Base-by-base conservation (phyloP, 2,113 vertebrate species). In the Platysternon megacephalum region DNA sequence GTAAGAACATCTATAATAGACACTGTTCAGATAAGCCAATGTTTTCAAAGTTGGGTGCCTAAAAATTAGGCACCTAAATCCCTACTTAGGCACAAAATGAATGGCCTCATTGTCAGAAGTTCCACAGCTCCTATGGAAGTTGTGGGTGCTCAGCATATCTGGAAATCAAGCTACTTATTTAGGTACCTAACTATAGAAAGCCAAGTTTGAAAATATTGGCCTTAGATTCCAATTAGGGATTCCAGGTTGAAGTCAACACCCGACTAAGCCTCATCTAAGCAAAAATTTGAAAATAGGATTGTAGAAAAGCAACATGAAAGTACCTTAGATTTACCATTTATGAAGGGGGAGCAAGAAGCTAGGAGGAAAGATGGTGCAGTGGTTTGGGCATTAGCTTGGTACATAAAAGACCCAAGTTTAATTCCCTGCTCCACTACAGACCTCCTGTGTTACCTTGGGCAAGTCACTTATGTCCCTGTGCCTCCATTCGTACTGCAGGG, bases 331-430 rank as follows among this genome's bases (percentile, higher is more conserved):
- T 28, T 82, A 42, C 44, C 44, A 32, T 2, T 4, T 14, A 19
- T 68, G 65, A 68, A 68, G 65, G 65, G 29, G 14, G 6, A 11
- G 14, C 16, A 19, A 28, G 10, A 65, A 29, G 26, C 81, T 13
- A 7, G 61, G 44, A n/a, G 49, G 82, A 68, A 19, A 88, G 65
- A 22, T 19, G 72, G 5, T 16, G 2, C 1, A 3, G 0, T 12
- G 5, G 14, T n/a, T 56, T 0, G 79, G 82, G 28, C 0, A 0
- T 17, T 72, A 29, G 11, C 13, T 21, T 79, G 86, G 51, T 74
- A 74, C 2, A 1, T 2, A 0, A 0, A 21, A 55, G 21, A 72
- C 3, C 79, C 48, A 39, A 35, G 48, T 12, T n/a, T 14, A 86
- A 14, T 51, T 80, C 82, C 44, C 42, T 32, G 84, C 81, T 86